Conservation (phyloP, 2,113 vertebrate species). For the Corythaixoides concolor region DNA sequence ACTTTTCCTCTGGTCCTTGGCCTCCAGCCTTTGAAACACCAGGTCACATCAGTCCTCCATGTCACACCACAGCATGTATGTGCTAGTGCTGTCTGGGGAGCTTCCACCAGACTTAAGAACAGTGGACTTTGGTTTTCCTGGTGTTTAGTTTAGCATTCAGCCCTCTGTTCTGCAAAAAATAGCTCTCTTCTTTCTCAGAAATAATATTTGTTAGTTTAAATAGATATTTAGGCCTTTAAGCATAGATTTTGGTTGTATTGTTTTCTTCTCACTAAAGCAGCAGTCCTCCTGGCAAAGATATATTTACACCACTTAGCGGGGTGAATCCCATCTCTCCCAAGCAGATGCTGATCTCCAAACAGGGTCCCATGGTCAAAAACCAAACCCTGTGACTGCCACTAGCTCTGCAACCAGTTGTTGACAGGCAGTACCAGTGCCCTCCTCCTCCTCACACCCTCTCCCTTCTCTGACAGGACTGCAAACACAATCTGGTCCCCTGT, state of each 20-base stretch:
- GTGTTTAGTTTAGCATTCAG: neutral
- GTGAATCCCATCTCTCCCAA: neutral
- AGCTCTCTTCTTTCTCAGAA: neutral
- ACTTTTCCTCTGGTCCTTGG: neutral
- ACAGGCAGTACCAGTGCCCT: neutral
- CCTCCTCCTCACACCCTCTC: neutral
- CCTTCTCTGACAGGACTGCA: neutral
- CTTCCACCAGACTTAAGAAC: neutral
- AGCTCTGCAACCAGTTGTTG: neutral
- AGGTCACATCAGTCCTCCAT: neutral
- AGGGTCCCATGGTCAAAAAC: neutral
- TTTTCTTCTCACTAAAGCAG: neutral
- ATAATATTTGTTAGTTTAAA: neutral
- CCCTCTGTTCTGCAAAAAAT: neutral
- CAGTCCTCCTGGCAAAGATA: neutral
- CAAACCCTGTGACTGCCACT: neutral
- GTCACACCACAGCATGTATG: neutral
- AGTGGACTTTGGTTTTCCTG: neutral
- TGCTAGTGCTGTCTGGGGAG: neutral
- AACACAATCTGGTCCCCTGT: neutral
- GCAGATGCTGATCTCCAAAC: accelerated
- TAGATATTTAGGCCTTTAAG: neutral
- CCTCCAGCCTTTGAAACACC: neutral
- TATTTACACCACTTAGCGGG: neutral
- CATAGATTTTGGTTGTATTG: neutral